Evolutionary conservation across 1,140 invertebrate species (phyloP).

Genomic region (Bombus waltoni): DNA sequence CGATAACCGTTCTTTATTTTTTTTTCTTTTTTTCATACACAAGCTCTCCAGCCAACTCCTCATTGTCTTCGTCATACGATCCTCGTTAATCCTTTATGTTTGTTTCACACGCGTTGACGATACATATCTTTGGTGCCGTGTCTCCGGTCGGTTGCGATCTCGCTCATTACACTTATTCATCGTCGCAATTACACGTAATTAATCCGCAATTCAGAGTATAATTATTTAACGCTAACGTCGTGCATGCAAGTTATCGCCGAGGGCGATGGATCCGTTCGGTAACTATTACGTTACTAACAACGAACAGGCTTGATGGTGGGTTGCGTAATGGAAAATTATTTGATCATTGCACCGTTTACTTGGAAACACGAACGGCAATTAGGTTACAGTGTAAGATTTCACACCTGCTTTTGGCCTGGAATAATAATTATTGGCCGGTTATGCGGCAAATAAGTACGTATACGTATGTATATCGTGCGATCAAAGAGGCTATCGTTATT

Average conservation of each 20-base stretch:
- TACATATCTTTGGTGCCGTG: not conserved
- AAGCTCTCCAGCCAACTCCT: not conserved
- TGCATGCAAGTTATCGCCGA: not conserved
- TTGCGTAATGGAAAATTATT: not conserved
- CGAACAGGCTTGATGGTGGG: not conserved
- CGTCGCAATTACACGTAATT: constrained; percentile 9
- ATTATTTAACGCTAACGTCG: not conserved
- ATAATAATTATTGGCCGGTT: not conserved
- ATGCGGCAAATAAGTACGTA: too few species aligned
- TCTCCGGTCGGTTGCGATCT: not conserved
- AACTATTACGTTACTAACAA: not conserved
- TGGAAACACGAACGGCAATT: not conserved
- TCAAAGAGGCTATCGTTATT: not conserved
- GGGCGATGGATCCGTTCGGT: not conserved
- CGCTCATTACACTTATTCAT: not conserved
- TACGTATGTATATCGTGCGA: not conserved
- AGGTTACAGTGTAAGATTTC: not conserved
- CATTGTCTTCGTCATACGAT: not conserved
- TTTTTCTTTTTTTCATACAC: not conserved
- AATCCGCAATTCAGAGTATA: too few species aligned
- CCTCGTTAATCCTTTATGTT: not conserved
- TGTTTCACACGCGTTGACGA: not conserved
- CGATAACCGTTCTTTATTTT: not conserved
- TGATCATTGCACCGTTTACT: not conserved
- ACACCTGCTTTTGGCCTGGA: rapidly evolving